Evolutionary conservation across 2,113 vertebrate genomes (phyloP), one percentile per base, ranked within the genome.

Genomic region (Puma concolor): DNA sequence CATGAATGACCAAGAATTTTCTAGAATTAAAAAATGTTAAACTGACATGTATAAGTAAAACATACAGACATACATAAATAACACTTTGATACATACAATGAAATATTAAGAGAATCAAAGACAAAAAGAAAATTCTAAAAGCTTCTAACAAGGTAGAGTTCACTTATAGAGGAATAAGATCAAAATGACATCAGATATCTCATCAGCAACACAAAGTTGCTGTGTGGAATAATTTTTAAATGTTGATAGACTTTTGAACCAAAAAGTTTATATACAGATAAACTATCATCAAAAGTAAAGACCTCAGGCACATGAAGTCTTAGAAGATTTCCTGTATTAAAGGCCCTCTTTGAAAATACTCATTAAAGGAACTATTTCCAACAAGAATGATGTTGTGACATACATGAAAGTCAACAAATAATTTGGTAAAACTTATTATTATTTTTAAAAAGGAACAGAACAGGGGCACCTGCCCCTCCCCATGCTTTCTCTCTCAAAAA

Each of bases 271-370:
- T 36, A 84, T 74, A 4, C 64, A 92, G n/a, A 71, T 31, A 82
- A 83, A 92, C 23, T 36, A 92, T 63, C 38, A 84, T 63, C 67
- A 92, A 84, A 67, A 91, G 25, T 38, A 91, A 91, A 72, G 64
- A 72, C 54, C 31, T 41, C 44, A 48, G 64, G 19, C 27, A 72
- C 29, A 54, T 9, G 67, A 33, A 79, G 19, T 57, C 15, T 87
- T 36, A 87, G 23, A 72, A 52, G 50, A 41, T 87, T 54, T 79
- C 29, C 63, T 33, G 57, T 29, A 94, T 57, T 38, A 79, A 80
- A 87, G 15, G 27, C n/a, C 7, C 66, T 84, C 71, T 67, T 27
- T 38, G 92, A 87, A 86, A 86, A 86, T 17, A 48, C 1, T 19
- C 57, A 90, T 16, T 44, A 82, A 92, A n/a, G 33, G 44, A 79